Evolutionary conservation across 2,113 vertebrate genomes (phyloP), one percentile per base, ranked within the genome.

Genomic region (Coptodon bakossiorum): DNA sequence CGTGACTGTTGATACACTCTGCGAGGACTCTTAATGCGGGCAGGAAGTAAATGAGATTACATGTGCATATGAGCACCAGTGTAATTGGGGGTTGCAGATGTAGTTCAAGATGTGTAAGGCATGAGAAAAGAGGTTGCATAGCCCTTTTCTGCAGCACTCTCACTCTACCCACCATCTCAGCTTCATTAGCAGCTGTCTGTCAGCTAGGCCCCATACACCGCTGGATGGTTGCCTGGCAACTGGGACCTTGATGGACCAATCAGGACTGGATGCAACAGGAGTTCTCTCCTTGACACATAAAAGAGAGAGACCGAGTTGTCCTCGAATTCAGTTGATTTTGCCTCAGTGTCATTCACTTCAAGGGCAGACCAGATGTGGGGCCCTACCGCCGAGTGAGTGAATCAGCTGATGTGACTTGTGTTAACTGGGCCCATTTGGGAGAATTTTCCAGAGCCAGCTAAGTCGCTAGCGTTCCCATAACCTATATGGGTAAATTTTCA

Each of bases 211-310:
- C 87, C 84, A 10, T 82, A 86, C 92, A 87, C 94, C 85, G 63
- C 94, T 95, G 96, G 91, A 94, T 82, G 90, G 96, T 97, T 97
- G 96, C 96, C 90, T 95, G 93, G 96, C 95, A 97, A 97, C 96
- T 93, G 94, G 92, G 93, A 92, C 94, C 93, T 92, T 88, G 88
- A 91, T 88, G 52, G 89, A 87, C 95, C 95, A 95, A 96, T 96
- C 91, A 85, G 90, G 86, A 48, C 84, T 48, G 48, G 92, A 94
- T 94, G 95, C 94, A 96, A 95, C 95, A 95, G 92, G 93, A 95
- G 93, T 90, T 92, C 78, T 89, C 86, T 92, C 90, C 94, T 90
- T 86, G 90, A 92, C 90, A 94, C 90, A 93, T 91, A 84, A 93
- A 92, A 92, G 80, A 91, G 85, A 84, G 83, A 86, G 80, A 66